These are phyloP conservation scores for Spicauda simplicius DNA, from an alignment of 2,888 invertebrate genomes.

Conservation along the genomic window DNA sequence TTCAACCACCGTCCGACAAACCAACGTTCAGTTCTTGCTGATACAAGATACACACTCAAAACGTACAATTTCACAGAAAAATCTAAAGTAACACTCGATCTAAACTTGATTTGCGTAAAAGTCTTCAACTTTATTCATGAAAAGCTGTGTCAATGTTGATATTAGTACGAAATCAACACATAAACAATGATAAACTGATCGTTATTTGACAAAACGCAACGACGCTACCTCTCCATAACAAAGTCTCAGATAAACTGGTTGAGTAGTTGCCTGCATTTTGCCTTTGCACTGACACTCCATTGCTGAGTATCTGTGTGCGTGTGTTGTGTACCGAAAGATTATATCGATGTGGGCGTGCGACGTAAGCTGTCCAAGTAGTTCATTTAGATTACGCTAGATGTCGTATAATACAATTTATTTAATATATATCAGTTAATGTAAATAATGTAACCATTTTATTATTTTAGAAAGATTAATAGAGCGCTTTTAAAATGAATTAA, in stretches of 20 bases:
- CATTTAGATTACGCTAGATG: slow-evolving; percentile 3
- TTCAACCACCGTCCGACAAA: slow-evolving; percentile 73
- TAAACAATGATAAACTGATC: slow-evolving; percentile 77
- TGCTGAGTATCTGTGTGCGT: slow-evolving; percentile 8
- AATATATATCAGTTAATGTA: background rate
- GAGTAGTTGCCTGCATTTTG: slow-evolving; percentile 24
- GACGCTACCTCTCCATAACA: slow-evolving; percentile 58
- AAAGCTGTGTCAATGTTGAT: slow-evolving; percentile 47
- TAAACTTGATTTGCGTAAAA: slow-evolving; percentile 46
- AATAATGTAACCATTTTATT: background rate
- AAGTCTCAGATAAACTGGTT: slow-evolving; percentile 76
- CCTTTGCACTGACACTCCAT: slow-evolving; percentile 29
- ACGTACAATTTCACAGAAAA: slow-evolving; percentile 69
- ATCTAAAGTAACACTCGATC: slow-evolving; percentile 52
- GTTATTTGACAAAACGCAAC: slow-evolving; percentile 57
- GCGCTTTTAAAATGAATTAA: too few species aligned
- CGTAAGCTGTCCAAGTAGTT: background rate
- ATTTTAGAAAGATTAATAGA: too few species aligned
- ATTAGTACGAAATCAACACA: slow-evolving; percentile 65
- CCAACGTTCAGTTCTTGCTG: slow-evolving; percentile 65
- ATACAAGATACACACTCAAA: slow-evolving; percentile 79
- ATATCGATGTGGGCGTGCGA: background rate
- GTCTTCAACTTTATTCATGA: slow-evolving; percentile 58
- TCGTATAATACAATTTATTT: slow-evolving; percentile 2
- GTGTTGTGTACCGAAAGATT: background rate